phyloP scores from a whole-genome alignment of 2,888 invertebrate species.

The Metallyticus violacea region DNA sequence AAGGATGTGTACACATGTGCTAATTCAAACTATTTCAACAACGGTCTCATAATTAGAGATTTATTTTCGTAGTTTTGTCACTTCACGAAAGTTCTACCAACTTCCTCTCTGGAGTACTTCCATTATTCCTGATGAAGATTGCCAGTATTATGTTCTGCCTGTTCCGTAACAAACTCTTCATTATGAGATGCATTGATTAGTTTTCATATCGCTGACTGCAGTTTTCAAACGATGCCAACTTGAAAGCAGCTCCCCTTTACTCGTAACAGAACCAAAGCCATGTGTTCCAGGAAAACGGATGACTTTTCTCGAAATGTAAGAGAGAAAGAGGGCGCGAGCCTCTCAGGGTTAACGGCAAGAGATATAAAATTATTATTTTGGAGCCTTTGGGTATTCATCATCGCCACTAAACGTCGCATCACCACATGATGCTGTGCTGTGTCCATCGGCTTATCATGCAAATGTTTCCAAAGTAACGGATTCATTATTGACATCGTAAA shows the following conservation, averaged over 20 bases:
- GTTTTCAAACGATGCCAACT: not conserved
- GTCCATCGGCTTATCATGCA: slow-evolving; percentile 12
- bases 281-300: not conserved
- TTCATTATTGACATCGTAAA: slow-evolving; percentile 4
- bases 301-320: not conserved
- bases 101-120: too few relatives aligned
- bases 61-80: too few relatives aligned
- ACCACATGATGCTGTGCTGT: not conserved
- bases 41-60: too few relatives aligned
- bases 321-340: not conserved
- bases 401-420: not conserved
- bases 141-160: too few relatives aligned
- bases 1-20: too few relatives aligned
- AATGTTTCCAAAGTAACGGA: slow-evolving; percentile 14
- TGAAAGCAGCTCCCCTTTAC: not conserved
- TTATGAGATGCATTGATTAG: too few relatives aligned
- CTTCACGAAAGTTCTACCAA: too few relatives aligned
- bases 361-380: not conserved
- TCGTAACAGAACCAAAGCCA: not conserved
- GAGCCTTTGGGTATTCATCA: not conserved
- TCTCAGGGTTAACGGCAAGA: not conserved
- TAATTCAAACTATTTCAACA: too few relatives aligned
- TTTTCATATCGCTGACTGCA: not conserved
- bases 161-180: too few relatives aligned
- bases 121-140: too few relatives aligned